Base-by-base conservation (phyloP, 92 coral and sea anemone genomes). In the Palythoa heliodiscus region DNA sequence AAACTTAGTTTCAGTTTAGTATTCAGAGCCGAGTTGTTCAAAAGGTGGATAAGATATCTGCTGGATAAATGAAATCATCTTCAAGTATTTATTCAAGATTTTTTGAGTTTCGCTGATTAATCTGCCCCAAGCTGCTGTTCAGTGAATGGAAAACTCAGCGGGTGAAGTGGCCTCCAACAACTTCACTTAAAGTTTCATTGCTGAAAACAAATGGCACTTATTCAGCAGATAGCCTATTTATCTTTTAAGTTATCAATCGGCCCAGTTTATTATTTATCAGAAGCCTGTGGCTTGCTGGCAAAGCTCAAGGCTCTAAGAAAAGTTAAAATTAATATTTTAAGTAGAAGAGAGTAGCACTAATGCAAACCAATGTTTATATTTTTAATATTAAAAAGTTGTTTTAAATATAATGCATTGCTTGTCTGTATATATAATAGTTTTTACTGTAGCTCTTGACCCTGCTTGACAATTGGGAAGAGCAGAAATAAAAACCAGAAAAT, bases 241-340 rank as follows among this genome's bases (percentile, higher is more conserved):
- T 29, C 35, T 29, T 29, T 29, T 29, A 29, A 29, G 7, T n/a
- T 61, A 14, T 11, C 68, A 1, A 13, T n/a, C 23, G 39, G 16
- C 7, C 23, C 15, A 22, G 73, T 69, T 22, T 25, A 67, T 7
- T 69, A 29, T 69, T 69, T 69, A 54, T 54, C 9, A n/a, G 38
- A 29, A 22, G 66, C 61, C 67, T 54, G 20, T 10, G 17, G 29
- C 61, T 50, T 76, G 81, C 81, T 76, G 81, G 81, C 66, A 20
- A 20, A 24, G 81, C 63, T 29, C 14, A 35, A 54, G 81, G 63
- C 63, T 25, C 17, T 17, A 20, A 54, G 40, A 76, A 76, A 25
- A 19, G 66, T 76, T 25, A 29, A 76, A 47, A 76, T 76, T 76
- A 19, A 57, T 23, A 16, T 47, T 73, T 72, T 11, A 5, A 1